Evolutionary conservation across 2,797 vertebrate genomes (phyloP), one percentile per base, ranked within the genome.

Genomic region (Eulemur coronatus): DNA sequence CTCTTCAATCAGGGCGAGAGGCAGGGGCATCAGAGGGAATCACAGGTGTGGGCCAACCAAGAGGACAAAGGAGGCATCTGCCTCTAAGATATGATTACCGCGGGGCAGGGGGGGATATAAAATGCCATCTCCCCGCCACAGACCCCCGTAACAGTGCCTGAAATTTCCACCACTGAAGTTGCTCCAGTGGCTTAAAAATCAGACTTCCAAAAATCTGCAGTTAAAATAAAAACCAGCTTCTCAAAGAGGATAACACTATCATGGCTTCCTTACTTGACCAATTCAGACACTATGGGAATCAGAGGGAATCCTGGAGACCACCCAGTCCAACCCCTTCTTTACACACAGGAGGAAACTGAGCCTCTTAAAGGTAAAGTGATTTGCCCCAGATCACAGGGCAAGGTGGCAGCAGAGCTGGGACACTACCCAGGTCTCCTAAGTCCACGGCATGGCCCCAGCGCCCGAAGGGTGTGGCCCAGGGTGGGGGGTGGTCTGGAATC

Each of bases 21-120:
- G 78, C 30, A 24, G 75, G 30, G 33, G 8, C 13, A 6, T 63
- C 4, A 28, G 13, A 79, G 41, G 24, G 50, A 57, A 43, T 73
- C 79, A 30, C 28, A 50, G 48, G 55, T 26, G 2, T 9, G 33
- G 24, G 48, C 11, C 3, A 20, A 7, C 38, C 70, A 15, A 79
- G 7, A 93, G 35, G 72, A 59, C 55, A 65, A 24, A 43, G 43
- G 28, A 14, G 26, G 5, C 8, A 0, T 61, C 55, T 59, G 50
- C 38, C n/a, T 86, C 38, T 2, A 61, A 88, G 38, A 85, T 38
- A 20, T 28, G 33, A 24, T 26, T 7, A 78, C n/a, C 9, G 0
- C 0, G 7, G n/a, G 55, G 3, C 2, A 5, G 7, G 35, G 24
- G 15, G 3, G 2, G 0, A 8, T 35, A n/a, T 26, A 63, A 75